These are phyloP conservation scores for Ommatoiulus sabulosus DNA, from an alignment of 2,888 invertebrate genomes.

Conservation along the genomic window DNA sequence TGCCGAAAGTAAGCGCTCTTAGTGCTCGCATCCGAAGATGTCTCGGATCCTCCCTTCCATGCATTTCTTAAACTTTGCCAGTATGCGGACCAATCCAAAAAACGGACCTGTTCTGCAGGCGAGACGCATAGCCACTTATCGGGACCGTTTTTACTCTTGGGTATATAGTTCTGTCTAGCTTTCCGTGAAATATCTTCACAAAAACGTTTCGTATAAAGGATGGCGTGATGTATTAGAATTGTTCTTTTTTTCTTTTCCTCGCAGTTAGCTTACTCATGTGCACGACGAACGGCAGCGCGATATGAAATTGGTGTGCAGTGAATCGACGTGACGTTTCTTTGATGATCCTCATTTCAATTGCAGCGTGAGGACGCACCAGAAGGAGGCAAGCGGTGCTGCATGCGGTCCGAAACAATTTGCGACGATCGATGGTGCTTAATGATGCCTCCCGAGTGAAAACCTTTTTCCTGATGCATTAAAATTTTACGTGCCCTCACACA, in stretches of 20 bases:
- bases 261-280: constrained; percentile 41
- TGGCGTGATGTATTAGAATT: constrained; percentile 47
- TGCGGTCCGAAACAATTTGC: not conserved
- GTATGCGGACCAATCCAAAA: not conserved
- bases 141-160: not conserved
- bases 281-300: not conserved
- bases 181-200: not conserved
- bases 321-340: constrained; percentile 36
- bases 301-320: constrained; percentile 47
- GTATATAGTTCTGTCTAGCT: constrained; percentile 22
- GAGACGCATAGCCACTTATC: not conserved
- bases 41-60: not conserved
- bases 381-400: not conserved
- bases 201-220: constrained; percentile 24
- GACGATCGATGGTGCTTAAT: not conserved
- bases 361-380: constrained; percentile 4
- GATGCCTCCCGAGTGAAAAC: constrained; percentile 21
- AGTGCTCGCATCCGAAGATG: too few species aligned
- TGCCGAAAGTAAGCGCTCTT: too few species aligned
- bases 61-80: not conserved
- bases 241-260: not conserved
- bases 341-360: constrained; percentile 16
- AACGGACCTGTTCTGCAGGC: not conserved
- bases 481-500: not conserved
- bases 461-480: constrained; percentile 16